A percentile compares a stretch with the other conserved stretches of the same genome.
Evolutionary conservation across 2,888 invertebrate species (phyloP).

Genomic region (Dryobotodes eremita): DNA sequence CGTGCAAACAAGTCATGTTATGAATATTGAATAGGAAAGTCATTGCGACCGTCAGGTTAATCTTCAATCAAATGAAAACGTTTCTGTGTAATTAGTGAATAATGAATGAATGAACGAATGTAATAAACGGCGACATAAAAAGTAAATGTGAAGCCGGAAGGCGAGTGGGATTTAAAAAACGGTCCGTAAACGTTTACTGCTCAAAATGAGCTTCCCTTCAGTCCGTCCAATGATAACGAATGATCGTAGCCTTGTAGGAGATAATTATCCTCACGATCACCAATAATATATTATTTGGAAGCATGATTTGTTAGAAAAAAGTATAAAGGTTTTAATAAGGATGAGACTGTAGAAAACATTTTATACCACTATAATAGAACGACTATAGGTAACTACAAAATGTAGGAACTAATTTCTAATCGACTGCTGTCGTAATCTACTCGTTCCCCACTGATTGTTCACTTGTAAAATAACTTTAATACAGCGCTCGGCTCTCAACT

Average conservation of each 20-base stretch:
- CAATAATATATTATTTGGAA: not conserved
- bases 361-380: not conserved
- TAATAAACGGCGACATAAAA: constrained; percentile 54
- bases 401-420: not conserved
- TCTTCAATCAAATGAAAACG: constrained; percentile 67
- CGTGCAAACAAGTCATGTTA: constrained; percentile 75
- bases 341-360: not conserved
- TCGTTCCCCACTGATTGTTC: constrained; percentile 14
- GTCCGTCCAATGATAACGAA: constrained; percentile 9
- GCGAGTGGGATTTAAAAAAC: constrained; percentile 42
- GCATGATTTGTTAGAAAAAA: not conserved
- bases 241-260: not conserved
- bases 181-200: constrained; percentile 28
- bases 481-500: constrained; percentile 58
- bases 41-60: constrained; percentile 63
- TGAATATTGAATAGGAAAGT: constrained; percentile 84
- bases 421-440: not conserved
- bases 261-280: constrained; percentile 16
- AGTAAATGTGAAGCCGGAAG: constrained; percentile 48
- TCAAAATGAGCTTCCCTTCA: constrained; percentile 7
- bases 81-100: constrained; percentile 68
- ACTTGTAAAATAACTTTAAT: constrained; percentile 36
- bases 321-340: not conserved
- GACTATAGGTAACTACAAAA: not conserved
- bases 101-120: constrained; percentile 65